phyloP scores from a whole-genome alignment of 37 sponge, comb jelly and placozoan genomes.

The Agelas oroides region DNA sequence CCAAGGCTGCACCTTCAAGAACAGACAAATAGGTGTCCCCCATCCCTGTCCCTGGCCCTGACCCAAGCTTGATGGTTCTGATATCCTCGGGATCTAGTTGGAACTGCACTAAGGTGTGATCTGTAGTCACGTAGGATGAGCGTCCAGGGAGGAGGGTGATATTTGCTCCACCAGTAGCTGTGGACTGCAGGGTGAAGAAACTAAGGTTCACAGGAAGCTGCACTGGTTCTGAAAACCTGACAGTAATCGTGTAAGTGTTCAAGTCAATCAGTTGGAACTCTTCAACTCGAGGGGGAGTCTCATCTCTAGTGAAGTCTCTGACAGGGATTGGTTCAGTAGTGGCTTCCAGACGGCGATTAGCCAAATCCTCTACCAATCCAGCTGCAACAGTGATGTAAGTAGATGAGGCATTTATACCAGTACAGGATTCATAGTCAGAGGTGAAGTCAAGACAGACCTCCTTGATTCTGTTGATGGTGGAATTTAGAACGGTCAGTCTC shows the following conservation, averaged over 20 bases:
- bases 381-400: conserved; percentile 52
- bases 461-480: conserved; percentile 53
- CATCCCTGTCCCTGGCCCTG: conserved; percentile 53
- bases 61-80: conserved; percentile 32
- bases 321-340: conserved; percentile 25
- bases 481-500: conserved; percentile 40
- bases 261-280: conserved; percentile 51
- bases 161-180: conserved; percentile 4
- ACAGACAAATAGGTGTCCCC: conserved; percentile 62
- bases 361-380: conserved; percentile 43
- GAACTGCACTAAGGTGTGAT: conserved; percentile 55
- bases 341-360: conserved; percentile 4
- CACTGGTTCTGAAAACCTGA: conserved; percentile 75
- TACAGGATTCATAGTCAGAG: conserved; percentile 39
- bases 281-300: conserved; percentile 27
- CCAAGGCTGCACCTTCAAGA: conserved; percentile 44
- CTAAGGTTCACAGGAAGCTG: conserved; percentile 60
- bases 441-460: conserved; percentile 32
- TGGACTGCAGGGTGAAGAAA: conserved; percentile 62
- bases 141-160: conserved; percentile 30
- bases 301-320: conserved; percentile 46
- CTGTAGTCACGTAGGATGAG: conserved; percentile 34
- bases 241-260: conserved; percentile 36
- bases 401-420: conserved; percentile 38
- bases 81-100: conserved; percentile 52